Evolutionary conservation across 2,113 vertebrate species (phyloP), one percentile per base, ranked within the genome.

Genomic region (Sphaerodactylus townsendi): DNA sequence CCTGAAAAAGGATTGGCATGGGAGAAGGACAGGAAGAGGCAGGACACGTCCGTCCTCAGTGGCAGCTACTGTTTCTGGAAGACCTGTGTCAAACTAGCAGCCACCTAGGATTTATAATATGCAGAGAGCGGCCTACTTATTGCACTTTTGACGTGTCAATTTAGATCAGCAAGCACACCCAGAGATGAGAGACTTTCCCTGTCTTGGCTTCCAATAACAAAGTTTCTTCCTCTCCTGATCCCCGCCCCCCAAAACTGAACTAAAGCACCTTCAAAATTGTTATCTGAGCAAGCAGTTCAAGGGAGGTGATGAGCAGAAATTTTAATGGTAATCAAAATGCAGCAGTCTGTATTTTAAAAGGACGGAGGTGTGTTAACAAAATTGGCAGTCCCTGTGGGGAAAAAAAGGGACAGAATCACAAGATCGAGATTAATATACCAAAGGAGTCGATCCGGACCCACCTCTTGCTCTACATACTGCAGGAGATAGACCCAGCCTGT

Each of bases 401-500:
- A 25, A 7, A 6, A 25, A 21, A 8, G 9, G 9, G 14, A 13
- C 14, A 69, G 44, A 83, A 75, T 19, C 7, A 53, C 73, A 41
- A 48, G 23, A 33, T 41, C 56, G 62, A 7, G 23, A 13, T 9
- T 48, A 14, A 35, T 14, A 64, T 28, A 82, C 7, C 28, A 9
- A 76, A 68, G 44, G 13, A 37, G 6, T 19, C n/a, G n/a, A n/a
- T n/a, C n/a, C n/a, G n/a, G n/a, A 94, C 96, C 96, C 82, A 99
- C 99, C 98, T 99, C 99, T 94, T 99, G 99, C 92, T 99, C 99
- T 28, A 98, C 97, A 64, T 99, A 98, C 86, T 99, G 98, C 87
- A 99, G 96, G 10, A 99, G 95, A 93, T 99, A 99, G 2, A 99
- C 98, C 99, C 99, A 99, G 68, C 97, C 97, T 6, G 98, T 99